These are phyloP conservation scores for Ictalurus furcatus DNA, from an alignment of 2,113 vertebrate species.

Conservation along the genomic window DNA sequence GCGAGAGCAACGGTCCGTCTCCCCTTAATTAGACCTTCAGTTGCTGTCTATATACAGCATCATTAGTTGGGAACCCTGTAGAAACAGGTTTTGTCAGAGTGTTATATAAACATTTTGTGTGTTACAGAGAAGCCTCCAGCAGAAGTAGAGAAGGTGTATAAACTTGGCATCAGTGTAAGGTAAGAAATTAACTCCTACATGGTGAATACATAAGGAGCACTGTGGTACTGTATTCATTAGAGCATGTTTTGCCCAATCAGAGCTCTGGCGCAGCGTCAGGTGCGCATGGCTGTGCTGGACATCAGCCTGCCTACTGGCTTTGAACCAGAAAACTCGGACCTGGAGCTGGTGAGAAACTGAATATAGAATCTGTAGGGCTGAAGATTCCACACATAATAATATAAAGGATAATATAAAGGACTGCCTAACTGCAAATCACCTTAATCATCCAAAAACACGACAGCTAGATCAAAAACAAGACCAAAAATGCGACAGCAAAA, in stretches of 20 bases:
- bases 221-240: background rate
- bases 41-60: background rate
- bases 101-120: background rate
- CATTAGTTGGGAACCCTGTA: background rate
- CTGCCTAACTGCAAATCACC: background rate
- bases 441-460: background rate
- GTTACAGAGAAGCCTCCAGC: conserved; percentile 63
- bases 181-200: conserved; percentile 33
- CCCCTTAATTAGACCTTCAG: background rate
- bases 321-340: conserved; percentile 70
- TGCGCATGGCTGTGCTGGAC: conserved; percentile 74
- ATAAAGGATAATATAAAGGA: too few relatives aligned
- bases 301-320: conserved; percentile 74
- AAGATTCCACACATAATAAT: background rate
- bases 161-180: conserved; percentile 69
- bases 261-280: conserved; percentile 62
- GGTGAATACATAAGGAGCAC: too few relatives aligned
- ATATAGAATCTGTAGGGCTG: background rate
- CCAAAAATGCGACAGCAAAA: too few relatives aligned
- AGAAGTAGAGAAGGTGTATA: conserved; percentile 66
- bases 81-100: background rate
- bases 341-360: conserved; percentile 66
- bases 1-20: conserved; percentile 63
- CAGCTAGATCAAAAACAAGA: too few relatives aligned
- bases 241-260: conserved; percentile 50